A percentile compares a stretch with the other conserved stretches of the same genome.
These are phyloP conservation scores for Nephotettix cincticeps DNA, from an alignment of 1,140 invertebrate genomes.

Conservation along the genomic window DNA sequence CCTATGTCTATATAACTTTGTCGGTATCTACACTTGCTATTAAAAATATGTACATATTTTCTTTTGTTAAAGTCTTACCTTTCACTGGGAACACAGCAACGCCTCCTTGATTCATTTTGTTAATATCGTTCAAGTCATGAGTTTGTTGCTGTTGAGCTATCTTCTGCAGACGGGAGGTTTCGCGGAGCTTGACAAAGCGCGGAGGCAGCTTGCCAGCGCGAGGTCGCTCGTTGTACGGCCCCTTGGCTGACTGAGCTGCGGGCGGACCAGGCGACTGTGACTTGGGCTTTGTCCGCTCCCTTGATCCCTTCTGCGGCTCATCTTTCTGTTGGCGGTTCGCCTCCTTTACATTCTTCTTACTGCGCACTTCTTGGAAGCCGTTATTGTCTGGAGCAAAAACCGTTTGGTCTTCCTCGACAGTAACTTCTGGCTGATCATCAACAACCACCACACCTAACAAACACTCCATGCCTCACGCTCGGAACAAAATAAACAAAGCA, in stretches of 20 bases:
- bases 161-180: constrained; percentile 52
- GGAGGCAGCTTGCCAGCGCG: constrained; percentile 65
- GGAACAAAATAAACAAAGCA: constrained; percentile 32
- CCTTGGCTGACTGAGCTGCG: not conserved
- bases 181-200: constrained; percentile 74
- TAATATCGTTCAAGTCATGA: constrained; percentile 50
- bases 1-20: too few relatives aligned
- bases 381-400: constrained; percentile 54
- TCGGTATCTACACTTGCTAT: too few relatives aligned
- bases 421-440: constrained; percentile 51
- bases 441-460: constrained; percentile 57
- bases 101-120: constrained; percentile 48
- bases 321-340: constrained; percentile 56
- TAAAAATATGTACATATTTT: too few relatives aligned
- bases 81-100: constrained; percentile 47
- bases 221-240: not conserved
- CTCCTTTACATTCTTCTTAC: constrained; percentile 72
- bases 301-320: constrained; percentile 48
- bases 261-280: not conserved
- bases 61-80: constrained; percentile 45
- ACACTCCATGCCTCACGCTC: constrained; percentile 32
- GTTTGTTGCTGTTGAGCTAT: constrained; percentile 44
- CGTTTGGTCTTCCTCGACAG: constrained; percentile 47
- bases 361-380: constrained; percentile 85
- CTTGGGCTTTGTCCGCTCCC: constrained; percentile 40